A percentile compares a stretch with the other conserved stretches of the same genome.
Evolutionary conservation across 1,140 invertebrate species (phyloP).

Genomic region (Mya arenaria): DNA sequence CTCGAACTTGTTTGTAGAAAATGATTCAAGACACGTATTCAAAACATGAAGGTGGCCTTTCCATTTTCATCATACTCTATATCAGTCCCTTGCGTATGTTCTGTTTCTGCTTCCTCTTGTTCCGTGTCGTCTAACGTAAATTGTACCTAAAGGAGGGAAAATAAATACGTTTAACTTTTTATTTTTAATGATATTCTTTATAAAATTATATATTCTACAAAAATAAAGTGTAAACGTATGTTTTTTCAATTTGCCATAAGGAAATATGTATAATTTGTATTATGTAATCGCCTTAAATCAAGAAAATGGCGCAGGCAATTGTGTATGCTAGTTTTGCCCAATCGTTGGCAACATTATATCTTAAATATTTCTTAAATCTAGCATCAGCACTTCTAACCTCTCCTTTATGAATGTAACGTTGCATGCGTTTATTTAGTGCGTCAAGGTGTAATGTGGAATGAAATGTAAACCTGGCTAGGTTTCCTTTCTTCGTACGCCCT

Average conservation of each 20-base stretch:
- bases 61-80: neutral
- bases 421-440: neutral
- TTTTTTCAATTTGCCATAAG: neutral
- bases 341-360: no score
- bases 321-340: neutral
- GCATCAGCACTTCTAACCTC: no score
- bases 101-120: constrained; percentile 9
- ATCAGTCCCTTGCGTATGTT: neutral
- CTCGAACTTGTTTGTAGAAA: no score
- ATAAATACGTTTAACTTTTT: neutral
- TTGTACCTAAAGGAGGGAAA: neutral
- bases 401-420: no score
- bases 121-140: constrained; percentile 5
- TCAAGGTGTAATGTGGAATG: neutral
- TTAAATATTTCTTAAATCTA: no score
- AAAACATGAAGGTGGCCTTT: neutral
- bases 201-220: neutral
- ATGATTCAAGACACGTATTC: no score
- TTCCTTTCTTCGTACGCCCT: constrained; percentile 6
- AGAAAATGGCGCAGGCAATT: neutral
- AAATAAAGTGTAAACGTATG: neutral
- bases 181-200: neutral
- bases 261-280: neutral
- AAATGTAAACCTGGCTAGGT: constrained; percentile 6
- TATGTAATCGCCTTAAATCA: neutral